Conservation (phyloP, 2,888 invertebrate genomes). For the Taphrorychus bicolor region DNA sequence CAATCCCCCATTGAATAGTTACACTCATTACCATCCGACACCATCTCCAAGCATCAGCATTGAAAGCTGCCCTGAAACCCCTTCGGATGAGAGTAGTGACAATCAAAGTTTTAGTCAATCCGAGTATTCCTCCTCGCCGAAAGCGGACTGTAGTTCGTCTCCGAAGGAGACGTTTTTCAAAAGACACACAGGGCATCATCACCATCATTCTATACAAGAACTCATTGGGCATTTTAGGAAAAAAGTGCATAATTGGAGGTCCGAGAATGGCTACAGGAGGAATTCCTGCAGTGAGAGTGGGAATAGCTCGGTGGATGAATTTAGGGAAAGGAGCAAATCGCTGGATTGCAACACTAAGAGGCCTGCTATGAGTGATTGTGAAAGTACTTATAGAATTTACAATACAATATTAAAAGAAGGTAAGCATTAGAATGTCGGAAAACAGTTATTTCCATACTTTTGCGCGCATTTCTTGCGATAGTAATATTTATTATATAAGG, state of each 20-base stretch:
- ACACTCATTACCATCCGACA: conserved; percentile 44
- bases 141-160: conserved; percentile 38
- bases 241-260: conserved; percentile 76
- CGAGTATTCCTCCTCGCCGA: conserved; percentile 32
- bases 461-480: too few relatives aligned
- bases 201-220: conserved; percentile 76
- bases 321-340: conserved; percentile 80
- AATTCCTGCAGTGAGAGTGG: conserved; percentile 63
- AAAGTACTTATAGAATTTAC: conserved; percentile 81
- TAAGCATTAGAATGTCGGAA: conserved; percentile 52
- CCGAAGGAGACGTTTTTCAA: conserved; percentile 44
- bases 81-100: conserved; percentile 48
- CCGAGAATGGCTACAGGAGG: conserved; percentile 56
- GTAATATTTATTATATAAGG: too few relatives aligned
- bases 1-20: conserved; percentile 49
- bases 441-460: not conserved
- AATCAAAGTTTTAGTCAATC: conserved; percentile 43
- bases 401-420: conserved; percentile 80
- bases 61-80: conserved; percentile 53
- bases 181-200: conserved; percentile 56
- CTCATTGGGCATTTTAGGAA: conserved; percentile 78
- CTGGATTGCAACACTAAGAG: conserved; percentile 69
- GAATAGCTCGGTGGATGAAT: conserved; percentile 63
- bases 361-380: conserved; percentile 75
- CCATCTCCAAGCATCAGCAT: conserved; percentile 45